Evolutionary conservation across 2,797 vertebrate species (phyloP).

Genomic region (Periparus ater): DNA sequence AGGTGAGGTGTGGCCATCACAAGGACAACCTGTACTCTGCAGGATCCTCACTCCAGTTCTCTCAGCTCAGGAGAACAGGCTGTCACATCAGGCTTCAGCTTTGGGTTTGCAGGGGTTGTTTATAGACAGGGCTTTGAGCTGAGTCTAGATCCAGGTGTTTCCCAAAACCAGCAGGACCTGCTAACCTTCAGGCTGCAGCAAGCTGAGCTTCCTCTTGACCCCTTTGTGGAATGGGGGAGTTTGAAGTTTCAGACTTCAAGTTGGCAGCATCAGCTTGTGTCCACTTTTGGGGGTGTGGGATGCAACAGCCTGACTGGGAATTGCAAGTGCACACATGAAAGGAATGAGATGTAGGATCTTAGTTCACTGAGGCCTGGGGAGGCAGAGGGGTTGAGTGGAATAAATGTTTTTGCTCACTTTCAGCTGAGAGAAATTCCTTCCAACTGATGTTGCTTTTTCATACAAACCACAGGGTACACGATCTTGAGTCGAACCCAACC

Average conservation of each 20-base stretch:
- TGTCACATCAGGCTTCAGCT: not conserved
- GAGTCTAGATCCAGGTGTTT: not conserved
- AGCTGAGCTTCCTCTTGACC: not conserved
- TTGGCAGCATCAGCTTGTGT: not conserved
- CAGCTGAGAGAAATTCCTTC: slow-evolving; percentile 51
- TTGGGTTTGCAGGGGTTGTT: not conserved
- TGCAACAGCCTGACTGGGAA: not conserved
- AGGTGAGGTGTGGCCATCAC: not conserved
- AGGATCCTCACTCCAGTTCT: not conserved
- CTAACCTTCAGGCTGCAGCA: not conserved
- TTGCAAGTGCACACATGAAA: not conserved
- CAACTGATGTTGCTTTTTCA: slow-evolving; percentile 16
- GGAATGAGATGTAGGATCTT: not conserved
- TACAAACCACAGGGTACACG: slow-evolving; percentile 20
- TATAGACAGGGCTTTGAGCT: not conserved
- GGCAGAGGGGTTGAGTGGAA: not conserved
- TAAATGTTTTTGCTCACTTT: not conserved
- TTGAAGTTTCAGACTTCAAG: not conserved
- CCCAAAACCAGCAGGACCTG: not conserved
- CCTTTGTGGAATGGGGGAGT: rapidly evolving
- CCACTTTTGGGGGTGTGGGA: not conserved
- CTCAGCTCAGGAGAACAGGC: not conserved
- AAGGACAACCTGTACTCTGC: not conserved
- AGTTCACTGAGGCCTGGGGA: not conserved
- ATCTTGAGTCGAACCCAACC: not conserved